phyloP scores from a whole-genome alignment of 2,888 invertebrate genomes.

The Cancer borealis region DNA sequence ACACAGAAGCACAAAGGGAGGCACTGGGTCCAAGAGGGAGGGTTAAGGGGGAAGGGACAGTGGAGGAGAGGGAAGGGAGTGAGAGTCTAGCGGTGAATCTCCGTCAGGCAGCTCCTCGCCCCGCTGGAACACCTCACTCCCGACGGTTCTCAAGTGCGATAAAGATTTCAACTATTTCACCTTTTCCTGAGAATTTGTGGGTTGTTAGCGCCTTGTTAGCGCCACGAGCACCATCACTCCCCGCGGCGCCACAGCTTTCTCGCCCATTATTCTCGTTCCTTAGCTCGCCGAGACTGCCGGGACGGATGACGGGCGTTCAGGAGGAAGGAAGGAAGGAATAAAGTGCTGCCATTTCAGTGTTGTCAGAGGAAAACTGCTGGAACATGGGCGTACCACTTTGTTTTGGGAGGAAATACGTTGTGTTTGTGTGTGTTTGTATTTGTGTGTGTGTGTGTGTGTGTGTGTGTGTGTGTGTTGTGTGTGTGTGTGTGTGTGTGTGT shows the following conservation, averaged over 20 bases:
- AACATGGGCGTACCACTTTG: background rate
- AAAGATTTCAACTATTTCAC: constrained; percentile 26
- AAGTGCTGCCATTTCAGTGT: background rate
- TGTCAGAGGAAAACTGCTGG: background rate
- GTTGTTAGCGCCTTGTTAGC: constrained; percentile 37
- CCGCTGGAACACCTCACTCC: background rate
- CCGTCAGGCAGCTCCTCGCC: background rate
- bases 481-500: constrained; percentile 40
- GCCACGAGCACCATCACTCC: constrained; percentile 39
- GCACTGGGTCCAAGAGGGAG: background rate
- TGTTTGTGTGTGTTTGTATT: background rate
- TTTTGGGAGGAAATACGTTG: background rate
- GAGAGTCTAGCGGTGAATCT: background rate
- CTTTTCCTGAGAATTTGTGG: constrained; percentile 15
- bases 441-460: background rate
- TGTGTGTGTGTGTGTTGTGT: constrained; percentile 40
- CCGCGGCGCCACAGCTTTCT: constrained; percentile 29
- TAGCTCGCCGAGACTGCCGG: background rate
- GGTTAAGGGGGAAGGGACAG: background rate
- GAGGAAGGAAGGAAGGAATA: background rate
- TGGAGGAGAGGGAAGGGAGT: background rate
- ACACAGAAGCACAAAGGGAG: background rate
- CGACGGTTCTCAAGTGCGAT: constrained; percentile 1
- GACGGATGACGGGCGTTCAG: background rate
- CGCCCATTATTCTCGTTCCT: constrained; percentile 26